Evolutionary conservation across 2,113 vertebrate genomes (phyloP), one percentile per base, ranked within the genome.

Genomic region (Spermophilus dauricus): DNA sequence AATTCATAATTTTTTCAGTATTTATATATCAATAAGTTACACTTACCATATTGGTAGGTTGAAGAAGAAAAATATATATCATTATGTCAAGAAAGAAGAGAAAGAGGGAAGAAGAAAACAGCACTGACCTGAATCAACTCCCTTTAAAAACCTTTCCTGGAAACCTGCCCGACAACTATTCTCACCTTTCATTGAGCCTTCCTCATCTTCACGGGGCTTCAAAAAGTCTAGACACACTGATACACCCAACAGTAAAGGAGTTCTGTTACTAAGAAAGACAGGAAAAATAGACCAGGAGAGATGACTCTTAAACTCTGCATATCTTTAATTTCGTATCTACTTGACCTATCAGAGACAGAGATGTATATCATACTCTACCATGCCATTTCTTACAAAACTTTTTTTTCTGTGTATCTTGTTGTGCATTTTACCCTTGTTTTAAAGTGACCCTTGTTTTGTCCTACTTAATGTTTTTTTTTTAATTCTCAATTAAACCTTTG

Each of bases 341-440:
- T 51, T 51, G 10, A 53, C 14, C 13, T 81, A n/a, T 85, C 53
- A 92, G 26, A 89, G 37, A 83, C 39, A 73, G 34, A 65, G 56
- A 91, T 45, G 20, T 34, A 72, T 53, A 58, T 34, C 61, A 87
- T 1, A 51, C 5, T 85, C 53, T 30, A 51, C 24, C n/a, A 91
- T 51, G 81, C 32, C 58, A 87, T 53, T 82, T 77, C 69, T 91
- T 18, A 10, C 45, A 58, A 91, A 96, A 83, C 45, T 3, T 69
- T 83, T 45, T 63, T 78, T 56, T 53, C 11, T 20, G 18, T 63
- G 83, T 70, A 77, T 95, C 80, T 67, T 75, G 69, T 32, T 84
- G 63, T 77, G 53, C 16, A 83, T 77, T 83, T 91, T 77, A 77
- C 24, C 34, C 39, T 96, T 82, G 39, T 87, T 94, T n/a, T 76